Evolutionary conservation across 1,140 invertebrate species (phyloP).

Genomic region (Aricia agestis): DNA sequence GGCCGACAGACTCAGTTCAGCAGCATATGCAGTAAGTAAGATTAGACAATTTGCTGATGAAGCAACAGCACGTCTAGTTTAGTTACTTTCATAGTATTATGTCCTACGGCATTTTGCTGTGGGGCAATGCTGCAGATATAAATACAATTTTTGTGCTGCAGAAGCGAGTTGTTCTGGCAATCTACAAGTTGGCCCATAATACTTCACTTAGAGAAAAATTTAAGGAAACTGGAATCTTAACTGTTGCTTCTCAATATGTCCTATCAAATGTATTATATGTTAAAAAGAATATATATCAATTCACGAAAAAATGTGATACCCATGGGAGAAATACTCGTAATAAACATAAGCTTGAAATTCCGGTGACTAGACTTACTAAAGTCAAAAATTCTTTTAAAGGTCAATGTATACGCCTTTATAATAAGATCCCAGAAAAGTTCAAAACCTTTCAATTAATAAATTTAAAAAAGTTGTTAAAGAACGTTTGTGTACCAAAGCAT

Average conservation of each 20-base stretch:
- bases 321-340: neutral
- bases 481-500: too few relatives aligned
- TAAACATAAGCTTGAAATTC: conserved; percentile 13
- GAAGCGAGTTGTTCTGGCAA: conserved; percentile 18
- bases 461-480: too few relatives aligned
- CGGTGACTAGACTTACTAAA: conserved; percentile 1
- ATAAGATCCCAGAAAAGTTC: conserved; percentile 7
- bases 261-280: conserved; percentile 18
- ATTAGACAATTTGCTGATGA: too few relatives aligned
- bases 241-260: conserved; percentile 18
- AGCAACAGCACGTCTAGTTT: too few relatives aligned
- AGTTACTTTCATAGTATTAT: too few relatives aligned
- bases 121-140: conserved; percentile 18
- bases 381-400: conserved; percentile 17
- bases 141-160: conserved; percentile 18
- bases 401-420: conserved; percentile 12
- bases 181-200: conserved; percentile 11
- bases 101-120: conserved; percentile 8
- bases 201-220: conserved; percentile 21
- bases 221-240: conserved; percentile 19
- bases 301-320: neutral
- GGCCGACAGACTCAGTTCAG: too few relatives aligned
- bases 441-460: too few relatives aligned
- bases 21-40: too few relatives aligned
- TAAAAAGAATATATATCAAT: conserved; percentile 3